Evolutionary conservation across 2,888 invertebrate genomes (phyloP).

Genomic region (Harpalus rubripes): DNA sequence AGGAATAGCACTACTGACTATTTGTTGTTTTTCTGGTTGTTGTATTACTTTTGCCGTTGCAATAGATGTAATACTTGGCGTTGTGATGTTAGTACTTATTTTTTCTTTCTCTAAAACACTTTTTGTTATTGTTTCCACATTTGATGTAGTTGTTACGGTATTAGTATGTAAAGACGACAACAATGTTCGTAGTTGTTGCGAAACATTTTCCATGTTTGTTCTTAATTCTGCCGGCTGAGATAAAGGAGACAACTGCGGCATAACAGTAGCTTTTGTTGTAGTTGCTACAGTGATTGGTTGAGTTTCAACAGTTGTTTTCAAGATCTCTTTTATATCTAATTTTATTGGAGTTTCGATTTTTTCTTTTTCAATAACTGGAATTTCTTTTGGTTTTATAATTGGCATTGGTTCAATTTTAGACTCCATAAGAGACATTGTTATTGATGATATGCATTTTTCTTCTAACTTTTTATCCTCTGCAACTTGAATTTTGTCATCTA

Average conservation of each 20-base stretch:
- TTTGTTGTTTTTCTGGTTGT: constrained; percentile 71
- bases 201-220: constrained; percentile 85
- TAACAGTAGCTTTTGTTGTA: constrained; percentile 78
- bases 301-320: constrained; percentile 62
- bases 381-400: constrained; percentile 69
- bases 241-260: constrained; percentile 85
- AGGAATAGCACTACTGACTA: constrained; percentile 71
- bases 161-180: constrained; percentile 84
- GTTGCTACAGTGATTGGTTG: constrained; percentile 73
- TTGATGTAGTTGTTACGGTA: constrained; percentile 78
- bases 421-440: constrained; percentile 69
- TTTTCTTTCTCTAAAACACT: constrained; percentile 73
- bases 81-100: constrained; percentile 72
- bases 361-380: constrained; percentile 69
- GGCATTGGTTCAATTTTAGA: constrained; percentile 69
- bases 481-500: constrained; percentile 72
- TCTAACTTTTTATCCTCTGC: constrained; percentile 69
- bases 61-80: constrained; percentile 72
- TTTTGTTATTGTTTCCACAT: constrained; percentile 78
- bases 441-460: constrained; percentile 62
- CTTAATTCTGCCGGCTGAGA: constrained; percentile 86
- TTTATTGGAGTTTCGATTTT: constrained; percentile 70
- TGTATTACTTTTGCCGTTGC: constrained; percentile 73
- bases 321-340: constrained; percentile 62
- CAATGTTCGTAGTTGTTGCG: constrained; percentile 84